phyloP scores from a whole-genome alignment of 2,888 invertebrate species.

The Miltochrista miniata region DNA sequence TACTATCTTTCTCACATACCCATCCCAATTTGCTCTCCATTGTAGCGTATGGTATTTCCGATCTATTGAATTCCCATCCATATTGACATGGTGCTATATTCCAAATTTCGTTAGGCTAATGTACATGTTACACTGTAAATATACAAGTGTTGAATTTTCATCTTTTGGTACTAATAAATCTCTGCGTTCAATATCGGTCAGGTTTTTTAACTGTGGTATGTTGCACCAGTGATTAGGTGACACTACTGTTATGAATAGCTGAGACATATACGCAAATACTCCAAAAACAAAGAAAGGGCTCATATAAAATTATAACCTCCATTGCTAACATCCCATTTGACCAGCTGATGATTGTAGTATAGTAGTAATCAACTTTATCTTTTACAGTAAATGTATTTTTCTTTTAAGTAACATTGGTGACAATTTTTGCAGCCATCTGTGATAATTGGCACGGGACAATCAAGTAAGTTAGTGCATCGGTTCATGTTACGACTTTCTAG shows the following conservation, averaged over 20 bases:
- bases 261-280: conserved; percentile 56
- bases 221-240: conserved; percentile 67
- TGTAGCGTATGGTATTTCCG: conserved; percentile 66
- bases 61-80: conserved; percentile 68
- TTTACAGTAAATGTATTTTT: neutral
- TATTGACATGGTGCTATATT: conserved; percentile 45
- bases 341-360: conserved; percentile 58
- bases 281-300: conserved; percentile 62
- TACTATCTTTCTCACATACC: conserved; percentile 63
- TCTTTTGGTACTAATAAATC: conserved; percentile 55
- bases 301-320: conserved; percentile 50
- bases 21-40: conserved; percentile 63
- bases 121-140: conserved; percentile 58
- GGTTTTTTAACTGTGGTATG: conserved; percentile 59
- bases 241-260: conserved; percentile 62
- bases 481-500: no score
- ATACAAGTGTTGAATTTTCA: conserved; percentile 45
- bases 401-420: neutral
- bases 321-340: conserved; percentile 60
- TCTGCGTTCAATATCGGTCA: conserved; percentile 53
- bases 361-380: conserved; percentile 50
- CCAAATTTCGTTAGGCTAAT: conserved; percentile 48
- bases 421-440: neutral
- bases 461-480: no score
- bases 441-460: no score